phyloP scores from a whole-genome alignment of 2,888 invertebrate genomes.

The Sericinus montela region DNA sequence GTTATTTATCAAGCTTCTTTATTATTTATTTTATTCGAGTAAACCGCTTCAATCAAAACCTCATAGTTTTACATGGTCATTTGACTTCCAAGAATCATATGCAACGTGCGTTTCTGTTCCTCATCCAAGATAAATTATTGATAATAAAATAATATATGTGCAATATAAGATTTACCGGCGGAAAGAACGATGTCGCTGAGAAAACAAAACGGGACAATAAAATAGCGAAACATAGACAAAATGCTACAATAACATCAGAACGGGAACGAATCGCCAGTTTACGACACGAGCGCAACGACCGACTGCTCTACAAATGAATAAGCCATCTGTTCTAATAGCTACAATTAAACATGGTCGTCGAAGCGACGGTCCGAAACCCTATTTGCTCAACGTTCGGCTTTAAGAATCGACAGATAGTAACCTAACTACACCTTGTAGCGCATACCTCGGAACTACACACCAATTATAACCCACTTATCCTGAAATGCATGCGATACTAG shows the following conservation, averaged over 20 bases:
- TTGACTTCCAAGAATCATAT: too few species aligned
- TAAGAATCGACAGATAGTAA: slow-evolving; percentile 43
- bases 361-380: slow-evolving; percentile 43
- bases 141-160: not conserved
- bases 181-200: slow-evolving; percentile 50
- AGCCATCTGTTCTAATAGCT: slow-evolving; percentile 78
- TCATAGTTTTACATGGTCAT: too few species aligned
- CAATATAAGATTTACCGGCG: slow-evolving; percentile 39
- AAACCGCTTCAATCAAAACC: too few species aligned
- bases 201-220: slow-evolving; percentile 74
- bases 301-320: slow-evolving; percentile 79
- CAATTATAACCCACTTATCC: not conserved
- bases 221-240: slow-evolving; percentile 76
- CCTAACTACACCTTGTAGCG: slow-evolving; percentile 19
- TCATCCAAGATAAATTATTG: too few species aligned
- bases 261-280: slow-evolving; percentile 77
- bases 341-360: slow-evolving; percentile 75
- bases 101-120: too few species aligned
- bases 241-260: slow-evolving; percentile 78
- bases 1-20: too few species aligned
- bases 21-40: too few species aligned
- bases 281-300: slow-evolving; percentile 75
- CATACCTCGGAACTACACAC: slow-evolving; percentile 5
- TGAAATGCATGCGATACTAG: slow-evolving; percentile 1
- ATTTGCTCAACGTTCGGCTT: slow-evolving; percentile 53